phyloP scores from a whole-genome alignment of 2,113 vertebrate genomes.

The Triplophysa rosa region DNA sequence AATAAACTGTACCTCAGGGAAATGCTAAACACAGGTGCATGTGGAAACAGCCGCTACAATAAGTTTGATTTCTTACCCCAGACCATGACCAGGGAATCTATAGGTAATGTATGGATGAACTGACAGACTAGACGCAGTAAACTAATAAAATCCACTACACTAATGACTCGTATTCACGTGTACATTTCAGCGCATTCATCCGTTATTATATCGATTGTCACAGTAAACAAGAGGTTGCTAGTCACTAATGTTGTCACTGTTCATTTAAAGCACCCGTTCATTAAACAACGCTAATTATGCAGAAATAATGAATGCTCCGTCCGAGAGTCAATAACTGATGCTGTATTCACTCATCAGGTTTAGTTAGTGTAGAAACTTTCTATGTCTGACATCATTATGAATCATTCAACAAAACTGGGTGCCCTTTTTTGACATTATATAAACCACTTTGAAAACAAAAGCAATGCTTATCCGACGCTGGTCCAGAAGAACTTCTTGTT shows the following conservation, averaged over 20 bases:
- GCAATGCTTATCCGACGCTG: too few relatives aligned
- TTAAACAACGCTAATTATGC: slow-evolving; percentile 31
- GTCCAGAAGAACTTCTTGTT: too few relatives aligned
- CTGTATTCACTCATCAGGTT: slow-evolving; percentile 16
- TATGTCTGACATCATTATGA: neutral
- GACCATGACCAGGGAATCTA: neutral
- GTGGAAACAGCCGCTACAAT: neutral
- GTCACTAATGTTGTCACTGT: slow-evolving; percentile 6
- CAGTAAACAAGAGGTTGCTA: slow-evolving; percentile 7
- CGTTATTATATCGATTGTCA: slow-evolving; percentile 30
- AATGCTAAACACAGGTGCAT: neutral
- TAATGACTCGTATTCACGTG: slow-evolving; percentile 3
- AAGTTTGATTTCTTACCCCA: slow-evolving; percentile 3
- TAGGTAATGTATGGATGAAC: neutral
- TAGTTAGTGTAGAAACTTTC: neutral
- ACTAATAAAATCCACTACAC: neutral
- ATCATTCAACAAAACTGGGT: too few relatives aligned
- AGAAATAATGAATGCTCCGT: slow-evolving; percentile 11
- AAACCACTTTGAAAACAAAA: too few relatives aligned
- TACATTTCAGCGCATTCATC: slow-evolving; percentile 3
- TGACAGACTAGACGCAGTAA: neutral
- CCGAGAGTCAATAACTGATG: slow-evolving; percentile 2
- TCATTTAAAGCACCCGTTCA: slow-evolving; percentile 18
- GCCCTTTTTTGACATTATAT: too few relatives aligned
- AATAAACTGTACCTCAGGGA: neutral